phyloP scores from a whole-genome alignment of 2,888 invertebrate species.

The Eupithecia insigniata region DNA sequence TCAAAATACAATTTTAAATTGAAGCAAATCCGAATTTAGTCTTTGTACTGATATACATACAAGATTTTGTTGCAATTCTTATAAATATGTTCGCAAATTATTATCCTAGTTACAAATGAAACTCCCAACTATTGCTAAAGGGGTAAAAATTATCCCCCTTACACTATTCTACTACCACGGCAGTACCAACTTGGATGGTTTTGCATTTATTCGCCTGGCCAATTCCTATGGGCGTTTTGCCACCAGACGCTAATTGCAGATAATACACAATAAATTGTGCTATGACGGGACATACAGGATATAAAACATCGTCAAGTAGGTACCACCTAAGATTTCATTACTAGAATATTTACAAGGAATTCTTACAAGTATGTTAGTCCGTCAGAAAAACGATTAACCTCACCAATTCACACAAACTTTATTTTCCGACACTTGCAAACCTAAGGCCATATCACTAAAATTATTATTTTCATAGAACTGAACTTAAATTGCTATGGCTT shows the following conservation, averaged over 20 bases:
- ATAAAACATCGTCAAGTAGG: slow-evolving; percentile 27
- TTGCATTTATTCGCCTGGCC: slow-evolving; percentile 39
- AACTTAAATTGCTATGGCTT: not conserved
- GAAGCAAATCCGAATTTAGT: slow-evolving; percentile 68
- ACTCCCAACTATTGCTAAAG: slow-evolving; percentile 65
- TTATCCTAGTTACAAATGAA: slow-evolving; percentile 67
- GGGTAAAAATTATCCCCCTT: slow-evolving; percentile 55
- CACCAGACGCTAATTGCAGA: not conserved
- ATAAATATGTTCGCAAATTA: slow-evolving; percentile 50
- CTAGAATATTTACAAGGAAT: slow-evolving; percentile 67
- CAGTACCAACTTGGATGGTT: slow-evolving; percentile 40
- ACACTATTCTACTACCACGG: slow-evolving; percentile 28
- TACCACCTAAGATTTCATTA: slow-evolving; percentile 58
- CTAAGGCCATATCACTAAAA: slow-evolving; percentile 1
- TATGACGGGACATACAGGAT: slow-evolving; percentile 6
- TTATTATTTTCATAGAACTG: slow-evolving; percentile 1
- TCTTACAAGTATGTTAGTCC: slow-evolving; percentile 55
- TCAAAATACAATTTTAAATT: slow-evolving; percentile 73
- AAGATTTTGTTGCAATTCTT: slow-evolving; percentile 67
- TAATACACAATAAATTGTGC: slow-evolving; percentile 6
- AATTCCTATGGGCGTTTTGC: not conserved
- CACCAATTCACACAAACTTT: slow-evolving; percentile 40
- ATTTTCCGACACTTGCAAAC: not conserved
- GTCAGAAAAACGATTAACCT: slow-evolving; percentile 53
- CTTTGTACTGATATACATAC: slow-evolving; percentile 83